These are phyloP conservation scores for Apistogramma diplotaenia DNA, from an alignment of 2,113 vertebrate species.

Conservation along the genomic window DNA sequence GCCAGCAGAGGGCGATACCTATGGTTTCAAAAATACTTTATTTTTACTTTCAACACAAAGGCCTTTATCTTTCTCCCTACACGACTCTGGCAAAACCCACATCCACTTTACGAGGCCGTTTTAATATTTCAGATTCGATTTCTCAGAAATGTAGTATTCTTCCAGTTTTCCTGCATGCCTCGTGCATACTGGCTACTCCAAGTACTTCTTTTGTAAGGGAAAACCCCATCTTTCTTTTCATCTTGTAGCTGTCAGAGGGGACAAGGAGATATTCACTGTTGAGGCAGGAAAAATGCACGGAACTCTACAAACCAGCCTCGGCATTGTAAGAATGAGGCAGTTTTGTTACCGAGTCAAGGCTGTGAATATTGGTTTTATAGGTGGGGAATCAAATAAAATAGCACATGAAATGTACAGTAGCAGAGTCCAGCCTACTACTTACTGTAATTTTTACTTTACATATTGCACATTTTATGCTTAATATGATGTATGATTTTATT, in stretches of 20 bases:
- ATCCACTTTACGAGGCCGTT: background rate
- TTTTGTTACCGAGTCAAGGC: background rate
- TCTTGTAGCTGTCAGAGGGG: background rate
- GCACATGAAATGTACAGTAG: background rate
- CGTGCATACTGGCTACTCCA: background rate
- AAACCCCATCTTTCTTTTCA: background rate
- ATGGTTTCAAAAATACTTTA: too few relatives aligned
- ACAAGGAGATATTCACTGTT: background rate
- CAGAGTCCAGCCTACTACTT: background rate
- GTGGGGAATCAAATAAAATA: background rate
- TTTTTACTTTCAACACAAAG: background rate
- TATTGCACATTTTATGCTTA: background rate
- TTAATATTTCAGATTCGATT: background rate
- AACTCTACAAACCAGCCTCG: background rate
- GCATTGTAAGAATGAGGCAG: background rate
- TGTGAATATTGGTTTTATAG: background rate
- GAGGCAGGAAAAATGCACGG: background rate
- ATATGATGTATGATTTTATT: conserved; percentile 6
- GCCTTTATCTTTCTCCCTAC: background rate
- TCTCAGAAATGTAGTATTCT: background rate
- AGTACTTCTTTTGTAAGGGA: background rate
- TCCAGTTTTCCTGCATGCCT: background rate
- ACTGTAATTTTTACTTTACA: background rate
- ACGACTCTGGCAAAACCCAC: background rate
- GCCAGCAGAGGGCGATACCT: background rate